phyloP scores from a whole-genome alignment of 2,888 invertebrate species.

The Sialis lutaria region DNA sequence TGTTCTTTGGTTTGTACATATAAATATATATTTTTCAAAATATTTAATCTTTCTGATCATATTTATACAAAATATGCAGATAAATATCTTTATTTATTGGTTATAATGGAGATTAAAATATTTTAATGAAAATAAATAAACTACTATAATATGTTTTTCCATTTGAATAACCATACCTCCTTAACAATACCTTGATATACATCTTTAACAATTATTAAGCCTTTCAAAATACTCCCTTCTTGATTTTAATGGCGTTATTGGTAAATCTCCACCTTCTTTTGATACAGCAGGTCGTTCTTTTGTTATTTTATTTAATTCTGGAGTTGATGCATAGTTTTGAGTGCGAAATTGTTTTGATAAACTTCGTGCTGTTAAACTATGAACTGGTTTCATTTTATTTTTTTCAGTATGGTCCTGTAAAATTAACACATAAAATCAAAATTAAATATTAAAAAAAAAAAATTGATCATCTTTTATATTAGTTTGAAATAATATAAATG shows the following conservation, averaged over 20 bases:
- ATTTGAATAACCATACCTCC: too few relatives aligned
- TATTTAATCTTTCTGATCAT: too few relatives aligned
- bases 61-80: too few relatives aligned
- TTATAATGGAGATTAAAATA: too few relatives aligned
- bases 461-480: not conserved
- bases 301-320: not conserved
- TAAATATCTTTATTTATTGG: too few relatives aligned
- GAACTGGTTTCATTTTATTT: constrained; percentile 26
- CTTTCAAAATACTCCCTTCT: not conserved
- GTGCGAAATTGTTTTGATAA: constrained; percentile 48
- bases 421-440: not conserved
- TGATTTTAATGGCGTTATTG: not conserved
- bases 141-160: too few relatives aligned
- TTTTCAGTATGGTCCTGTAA: not conserved
- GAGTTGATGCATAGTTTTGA: not conserved
- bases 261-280: not conserved
- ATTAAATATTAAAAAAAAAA: not conserved
- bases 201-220: too few relatives aligned
- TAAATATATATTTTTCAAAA: too few relatives aligned
- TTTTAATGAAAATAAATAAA: too few relatives aligned
- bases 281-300: not conserved
- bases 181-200: too few relatives aligned
- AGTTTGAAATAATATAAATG: too few relatives aligned
- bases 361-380: constrained; percentile 66
- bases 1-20: too few relatives aligned